Percentiles rank a stretch among this genome's conserved stretches.
Evolutionary conservation across 2,113 vertebrate genomes (phyloP).

Genomic region (Ochotona princeps): DNA sequence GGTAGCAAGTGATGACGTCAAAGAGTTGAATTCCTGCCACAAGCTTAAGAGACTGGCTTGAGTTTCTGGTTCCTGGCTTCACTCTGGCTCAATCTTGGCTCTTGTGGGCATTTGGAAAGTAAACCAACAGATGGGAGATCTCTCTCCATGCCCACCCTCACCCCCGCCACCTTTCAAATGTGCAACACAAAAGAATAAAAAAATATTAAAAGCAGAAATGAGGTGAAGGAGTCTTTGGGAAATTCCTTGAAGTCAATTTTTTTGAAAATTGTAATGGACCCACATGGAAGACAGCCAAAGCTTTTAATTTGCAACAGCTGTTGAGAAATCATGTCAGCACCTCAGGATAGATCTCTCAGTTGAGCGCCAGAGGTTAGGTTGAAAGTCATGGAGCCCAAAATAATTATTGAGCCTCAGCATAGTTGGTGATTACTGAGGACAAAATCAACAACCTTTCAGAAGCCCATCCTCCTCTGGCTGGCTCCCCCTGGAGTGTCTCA

Average conservation of each 20-base stretch:
- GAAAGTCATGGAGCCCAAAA: constrained; percentile 73
- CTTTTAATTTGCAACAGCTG: constrained; percentile 66
- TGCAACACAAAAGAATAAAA: too few species aligned
- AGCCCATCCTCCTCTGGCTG: not conserved
- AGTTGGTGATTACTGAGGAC: constrained; percentile 32
- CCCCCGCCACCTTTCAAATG: too few species aligned
- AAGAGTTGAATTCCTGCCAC: too few species aligned
- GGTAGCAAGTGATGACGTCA: too few species aligned
- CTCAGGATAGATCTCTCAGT: not conserved
- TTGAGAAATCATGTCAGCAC: constrained; percentile 64
- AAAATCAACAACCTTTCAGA: constrained; percentile 53
- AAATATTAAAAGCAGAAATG: too few species aligned
- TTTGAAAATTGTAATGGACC: constrained; percentile 50
- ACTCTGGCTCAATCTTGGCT: too few species aligned
- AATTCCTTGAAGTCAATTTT: constrained; percentile 55
- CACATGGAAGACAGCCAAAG: constrained; percentile 55
- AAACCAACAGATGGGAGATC: too few species aligned
- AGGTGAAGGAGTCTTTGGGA: not conserved
- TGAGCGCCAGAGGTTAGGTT: constrained; percentile 47
- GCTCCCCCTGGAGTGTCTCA: constrained; percentile 1
- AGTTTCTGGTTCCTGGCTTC: too few species aligned
- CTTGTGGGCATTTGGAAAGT: too few species aligned
- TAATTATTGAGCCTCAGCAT: constrained; percentile 59
- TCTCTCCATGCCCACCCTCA: too few species aligned
- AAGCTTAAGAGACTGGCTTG: too few species aligned